Percentiles rank a stretch among this genome's conserved stretches.
Conservation (phyloP, 2,113 vertebrate genomes). For the Microcebus griseorufus region DNA sequence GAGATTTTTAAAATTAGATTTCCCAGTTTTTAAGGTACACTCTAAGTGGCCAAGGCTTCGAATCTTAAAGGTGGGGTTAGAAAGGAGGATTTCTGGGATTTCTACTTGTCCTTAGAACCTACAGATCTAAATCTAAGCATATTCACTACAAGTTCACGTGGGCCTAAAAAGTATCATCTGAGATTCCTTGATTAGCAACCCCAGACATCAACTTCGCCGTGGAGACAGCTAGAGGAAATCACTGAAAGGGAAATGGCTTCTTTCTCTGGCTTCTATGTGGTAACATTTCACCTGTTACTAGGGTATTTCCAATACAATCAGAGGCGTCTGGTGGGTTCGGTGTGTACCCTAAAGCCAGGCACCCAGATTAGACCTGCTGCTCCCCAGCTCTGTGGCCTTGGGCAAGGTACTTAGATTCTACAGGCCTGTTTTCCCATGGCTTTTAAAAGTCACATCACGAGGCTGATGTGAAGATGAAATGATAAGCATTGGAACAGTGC, state of each 20-base stretch:
- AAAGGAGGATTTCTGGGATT: neutral
- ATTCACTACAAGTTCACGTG: neutral
- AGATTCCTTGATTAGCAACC: fast-evolving
- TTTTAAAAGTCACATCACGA: neutral
- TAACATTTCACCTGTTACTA: neutral
- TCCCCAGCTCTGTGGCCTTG: neutral
- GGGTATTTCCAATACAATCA: neutral
- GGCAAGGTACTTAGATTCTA: neutral
- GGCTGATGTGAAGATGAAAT: neutral
- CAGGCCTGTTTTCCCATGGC: fast-evolving
- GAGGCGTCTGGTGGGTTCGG: neutral
- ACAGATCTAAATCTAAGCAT: neutral
- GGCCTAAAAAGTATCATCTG: neutral
- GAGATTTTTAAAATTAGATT: conserved; percentile 75
- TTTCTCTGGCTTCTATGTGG: neutral
- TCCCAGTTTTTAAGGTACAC: neutral
- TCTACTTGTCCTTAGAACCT: conserved; percentile 49
- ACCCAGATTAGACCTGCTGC: fast-evolving
- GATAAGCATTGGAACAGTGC: neutral
- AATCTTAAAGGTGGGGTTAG: neutral
- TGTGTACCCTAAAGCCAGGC: fast-evolving
- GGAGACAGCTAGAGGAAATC: neutral
- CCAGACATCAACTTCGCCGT: neutral
- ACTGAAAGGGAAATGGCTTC: neutral
- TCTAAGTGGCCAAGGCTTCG: neutral